phyloP scores from a whole-genome alignment of 2,888 invertebrate species.

The Flabesymbios commensalis region DNA sequence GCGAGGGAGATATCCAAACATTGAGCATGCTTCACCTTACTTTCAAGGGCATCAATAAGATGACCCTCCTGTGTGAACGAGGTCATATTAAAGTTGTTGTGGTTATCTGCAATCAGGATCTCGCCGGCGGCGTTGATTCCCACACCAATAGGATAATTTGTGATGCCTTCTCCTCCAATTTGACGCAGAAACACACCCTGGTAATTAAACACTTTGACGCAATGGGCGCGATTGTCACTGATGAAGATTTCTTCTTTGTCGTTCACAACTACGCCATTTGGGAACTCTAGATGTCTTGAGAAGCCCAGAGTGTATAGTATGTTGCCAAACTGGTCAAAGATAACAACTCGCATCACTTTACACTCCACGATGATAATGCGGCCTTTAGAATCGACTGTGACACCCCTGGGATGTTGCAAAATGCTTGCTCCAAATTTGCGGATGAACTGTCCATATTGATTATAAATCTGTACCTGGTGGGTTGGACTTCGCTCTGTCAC shows the following conservation, averaged over 20 bases:
- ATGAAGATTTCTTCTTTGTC: slow-evolving; percentile 99
- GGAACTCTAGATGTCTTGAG: slow-evolving; percentile 94
- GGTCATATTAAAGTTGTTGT: no score
- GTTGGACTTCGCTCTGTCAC: slow-evolving; percentile 96
- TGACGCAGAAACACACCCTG: no score
- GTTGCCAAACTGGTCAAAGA: slow-evolving; percentile 96
- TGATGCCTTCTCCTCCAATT: no score
- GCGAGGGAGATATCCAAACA: no score
- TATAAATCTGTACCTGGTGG: slow-evolving; percentile 96
- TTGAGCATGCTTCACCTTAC: no score
- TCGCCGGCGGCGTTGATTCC: no score
- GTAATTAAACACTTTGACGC: slow-evolving; percentile 94
- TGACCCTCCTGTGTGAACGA: no score
- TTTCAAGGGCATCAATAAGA: no score
- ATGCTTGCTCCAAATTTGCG: slow-evolving; percentile 99
- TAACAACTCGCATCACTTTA: slow-evolving; percentile 92
- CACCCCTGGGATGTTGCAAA: slow-evolving; percentile 98
- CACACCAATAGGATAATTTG: no score
- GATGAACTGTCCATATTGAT: slow-evolving; percentile 98
- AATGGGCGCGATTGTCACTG: slow-evolving; percentile 98
- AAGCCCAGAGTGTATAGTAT: slow-evolving; percentile 87
- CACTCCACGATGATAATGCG: slow-evolving; percentile 99
- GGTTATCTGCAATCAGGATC: no score
- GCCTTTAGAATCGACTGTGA: slow-evolving; percentile 97
- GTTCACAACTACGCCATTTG: slow-evolving; percentile 98